Base-by-base conservation (phyloP, 2,888 invertebrate genomes). In the Drosophila cyrtoloma region DNA sequence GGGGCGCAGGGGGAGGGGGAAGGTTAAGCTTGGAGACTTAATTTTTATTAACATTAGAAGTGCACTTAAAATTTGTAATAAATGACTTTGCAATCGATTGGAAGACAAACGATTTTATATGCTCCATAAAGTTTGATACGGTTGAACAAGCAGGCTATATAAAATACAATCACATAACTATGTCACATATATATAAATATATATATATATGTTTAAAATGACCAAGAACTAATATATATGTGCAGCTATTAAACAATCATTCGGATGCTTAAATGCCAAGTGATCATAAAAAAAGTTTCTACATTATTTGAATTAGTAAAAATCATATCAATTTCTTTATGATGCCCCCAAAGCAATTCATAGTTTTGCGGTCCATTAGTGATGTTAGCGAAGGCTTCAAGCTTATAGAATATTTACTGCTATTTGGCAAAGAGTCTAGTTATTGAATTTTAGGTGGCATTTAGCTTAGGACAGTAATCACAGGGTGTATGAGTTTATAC, bases 61-160 rank as follows among this genome's bases (percentile, higher is more conserved):
- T 71, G 89, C 90, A 85, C 79, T 82, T 85, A 82, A 87, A 86
- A 86, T 86, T 89, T 90, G 89, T 90, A 69, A 88, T 80, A 90
- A 90, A 88, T 90, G 90, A 88, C 86, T 86, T 90, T 83, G 78
- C 75, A 88, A 86, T 90, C 86, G 89, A 86, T 85, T 88, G 77
- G 73, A 85, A 85, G 86, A 75, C 73, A 55, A 32, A 16, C 51
- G 67, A 66, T 65, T 84, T 86, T 80, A 71, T 80, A 69, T 73
- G 71, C 74, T 62, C 74, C 74, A 77, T 86, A 89, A 86, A 83
- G 66, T 65, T 39, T 53, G 55, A 53, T 56, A 59, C 86, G 66
- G 55, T 59, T 58, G 53, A 83, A 50, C 66, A 58, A 52, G 32
- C 73, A 62, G 70, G 47, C 44, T 10, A 39, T 26, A 44, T 35